Evolutionary conservation across 2,888 invertebrate genomes (phyloP).

Genomic region (Cephonodes hylas): DNA sequence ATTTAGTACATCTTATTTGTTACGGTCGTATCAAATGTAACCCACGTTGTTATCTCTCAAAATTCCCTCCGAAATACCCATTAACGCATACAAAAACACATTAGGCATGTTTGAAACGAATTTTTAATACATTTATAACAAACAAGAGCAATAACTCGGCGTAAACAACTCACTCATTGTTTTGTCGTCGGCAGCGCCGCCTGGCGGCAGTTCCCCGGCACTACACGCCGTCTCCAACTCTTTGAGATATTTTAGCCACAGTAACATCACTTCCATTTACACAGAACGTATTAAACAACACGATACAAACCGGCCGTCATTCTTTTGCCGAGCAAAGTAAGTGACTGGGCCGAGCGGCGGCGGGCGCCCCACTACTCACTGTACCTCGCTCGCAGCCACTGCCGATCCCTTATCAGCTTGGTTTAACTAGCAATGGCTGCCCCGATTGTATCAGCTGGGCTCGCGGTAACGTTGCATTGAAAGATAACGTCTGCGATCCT

Average conservation of each 20-base stretch:
- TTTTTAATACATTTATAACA: neutral
- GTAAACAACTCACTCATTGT: conserved; percentile 70
- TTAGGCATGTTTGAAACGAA: neutral
- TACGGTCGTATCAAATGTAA: neutral
- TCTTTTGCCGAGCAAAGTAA: conserved; percentile 77
- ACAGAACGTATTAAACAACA: conserved; percentile 2
- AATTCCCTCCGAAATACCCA: neutral
- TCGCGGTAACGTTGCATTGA: conserved; percentile 81
- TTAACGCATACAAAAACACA: neutral
- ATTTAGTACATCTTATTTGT: neutral
- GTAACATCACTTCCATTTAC: conserved; percentile 61
- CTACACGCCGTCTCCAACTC: conserved; percentile 70
- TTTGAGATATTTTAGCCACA: conserved; percentile 75
- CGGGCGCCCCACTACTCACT: conserved; percentile 58
- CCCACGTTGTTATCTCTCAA: neutral
- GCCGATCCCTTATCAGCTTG: conserved; percentile 75
- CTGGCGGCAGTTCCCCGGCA: conserved; percentile 58
- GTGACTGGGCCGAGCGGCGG: conserved; percentile 69
- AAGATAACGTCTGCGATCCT: conserved; percentile 79
- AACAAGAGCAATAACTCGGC: conserved; percentile 30
- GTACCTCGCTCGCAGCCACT: conserved; percentile 54
- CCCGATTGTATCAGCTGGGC: conserved; percentile 75
- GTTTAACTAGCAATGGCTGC: conserved; percentile 80
- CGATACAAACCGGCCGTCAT: conserved; percentile 59
- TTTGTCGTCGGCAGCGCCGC: conserved; percentile 69